These are phyloP conservation scores for Toxostoma redivivum DNA, from an alignment of 2,113 vertebrate species.

Conservation along the genomic window DNA sequence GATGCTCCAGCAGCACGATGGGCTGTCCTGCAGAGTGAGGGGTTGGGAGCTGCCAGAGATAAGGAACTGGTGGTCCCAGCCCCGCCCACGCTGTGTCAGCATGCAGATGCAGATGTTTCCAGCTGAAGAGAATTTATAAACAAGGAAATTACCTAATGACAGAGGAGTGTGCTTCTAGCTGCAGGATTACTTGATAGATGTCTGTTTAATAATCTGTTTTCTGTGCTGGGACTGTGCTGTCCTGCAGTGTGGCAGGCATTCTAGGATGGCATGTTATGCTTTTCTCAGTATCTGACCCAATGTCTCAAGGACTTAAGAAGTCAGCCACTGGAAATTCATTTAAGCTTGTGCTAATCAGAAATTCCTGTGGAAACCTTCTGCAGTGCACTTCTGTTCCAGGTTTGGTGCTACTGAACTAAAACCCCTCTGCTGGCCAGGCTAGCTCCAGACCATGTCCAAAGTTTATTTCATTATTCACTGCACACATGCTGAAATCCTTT, in stretches of 20 bases:
- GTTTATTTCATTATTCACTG: neutral
- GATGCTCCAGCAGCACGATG: rapidly evolving
- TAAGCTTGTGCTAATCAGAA: neutral
- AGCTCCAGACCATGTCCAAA: neutral
- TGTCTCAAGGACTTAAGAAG: neutral
- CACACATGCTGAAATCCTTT: neutral
- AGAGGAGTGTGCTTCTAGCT: neutral
- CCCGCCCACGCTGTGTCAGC: rapidly evolving
- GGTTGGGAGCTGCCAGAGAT: neutral
- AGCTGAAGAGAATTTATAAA: neutral
- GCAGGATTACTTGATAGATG: neutral
- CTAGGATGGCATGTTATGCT: neutral
- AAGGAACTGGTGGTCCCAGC: neutral
- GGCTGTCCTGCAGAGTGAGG: rapidly evolving
- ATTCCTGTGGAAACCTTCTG: neutral
- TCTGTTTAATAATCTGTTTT: neutral
- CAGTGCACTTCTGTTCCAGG: neutral
- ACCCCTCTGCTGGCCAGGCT: neutral
- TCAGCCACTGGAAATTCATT: neutral
- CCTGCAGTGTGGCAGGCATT: neutral
- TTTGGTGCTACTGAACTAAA: neutral
- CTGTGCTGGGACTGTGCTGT: neutral
- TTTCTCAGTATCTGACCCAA: neutral
- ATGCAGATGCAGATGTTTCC: neutral
- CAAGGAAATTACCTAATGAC: neutral